Base-by-base conservation (phyloP, 2,888 invertebrate genomes). In the Rhorus exstirpatorius region DNA sequence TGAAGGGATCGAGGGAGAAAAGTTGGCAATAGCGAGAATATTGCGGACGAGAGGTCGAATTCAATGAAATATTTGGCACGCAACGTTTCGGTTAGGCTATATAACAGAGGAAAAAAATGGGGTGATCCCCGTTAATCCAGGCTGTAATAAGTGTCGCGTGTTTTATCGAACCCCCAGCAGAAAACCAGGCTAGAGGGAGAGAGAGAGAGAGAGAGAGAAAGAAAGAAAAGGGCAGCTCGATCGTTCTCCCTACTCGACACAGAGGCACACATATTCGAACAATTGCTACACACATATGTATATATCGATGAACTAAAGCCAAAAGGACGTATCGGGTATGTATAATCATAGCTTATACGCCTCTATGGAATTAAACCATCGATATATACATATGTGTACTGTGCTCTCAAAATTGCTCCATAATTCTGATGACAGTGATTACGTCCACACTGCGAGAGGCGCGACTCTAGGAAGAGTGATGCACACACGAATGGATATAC, bases 11-110 rank as follows among this genome's bases (percentile, higher is more conserved):
- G 21, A 0, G 31, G 3, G n/a, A 68, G 35, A 55, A 24, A 72
- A 71, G 49, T 76, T 78, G 81, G 74, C 78, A 65, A 58, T 38
- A 67, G 60, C 63, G 19, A 58, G 49, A 60, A 70, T 17, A 24
- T 71, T 63, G 68, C 49, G 58, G n/a, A 60, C 61, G 17, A 24
- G 51, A 53, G 72, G 21, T 35, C n/a, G 61, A 68, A 71, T 82
- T 79, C 58, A 79, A 60, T 75, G 79, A 71, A 75, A 82, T 71
- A 79, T 79, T 82, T 79, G 82, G 82, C 82, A 79, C 82, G 75
- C 79, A 70, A 75, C 41, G 51, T 35, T 79, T 65, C 46, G 24
- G 46, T 74, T 35, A 26, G n/a, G 49, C 35, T 31, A 24, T 72
- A 61, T 51, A 72, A 21, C 53, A 17, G 24, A 58, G 38, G 49